Conservation (phyloP, 2,888 invertebrate species). For the Glyphotaelius pellucidus region DNA sequence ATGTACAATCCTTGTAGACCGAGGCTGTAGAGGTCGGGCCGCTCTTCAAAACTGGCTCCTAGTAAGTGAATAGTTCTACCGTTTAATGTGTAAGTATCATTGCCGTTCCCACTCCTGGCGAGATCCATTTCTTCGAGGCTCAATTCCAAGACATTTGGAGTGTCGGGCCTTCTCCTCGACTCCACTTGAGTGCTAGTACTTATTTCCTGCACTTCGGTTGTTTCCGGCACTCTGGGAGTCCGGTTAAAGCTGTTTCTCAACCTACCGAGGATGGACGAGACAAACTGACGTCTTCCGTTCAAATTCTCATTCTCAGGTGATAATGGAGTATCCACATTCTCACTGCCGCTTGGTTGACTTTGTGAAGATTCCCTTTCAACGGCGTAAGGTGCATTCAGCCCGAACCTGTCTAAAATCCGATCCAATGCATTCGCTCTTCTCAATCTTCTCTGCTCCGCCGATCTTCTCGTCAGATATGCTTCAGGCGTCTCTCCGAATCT, state of each 20-base stretch:
- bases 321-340: conserved; percentile 23
- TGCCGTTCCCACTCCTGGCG: conserved; percentile 29
- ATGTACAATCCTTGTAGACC: conserved; percentile 65
- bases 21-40: conserved; percentile 68
- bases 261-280: conserved; percentile 61
- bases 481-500: conserved; percentile 59
- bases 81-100: conserved; percentile 74
- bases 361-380: conserved; percentile 55
- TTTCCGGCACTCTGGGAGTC: conserved; percentile 66
- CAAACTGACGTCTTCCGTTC: conserved; percentile 52
- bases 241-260: conserved; percentile 61
- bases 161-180: conserved; percentile 71
- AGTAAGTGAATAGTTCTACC: conserved; percentile 73
- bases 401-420: conserved; percentile 70
- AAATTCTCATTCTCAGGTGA: conserved; percentile 15
- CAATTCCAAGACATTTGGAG: conserved; percentile 73
- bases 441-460: conserved; percentile 58
- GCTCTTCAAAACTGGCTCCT: conserved; percentile 74
- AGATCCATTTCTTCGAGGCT: conserved; percentile 70
- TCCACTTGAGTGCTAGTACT: neutral
- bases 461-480: conserved; percentile 51
- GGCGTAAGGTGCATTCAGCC: conserved; percentile 65
- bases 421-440: conserved; percentile 66
- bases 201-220: conserved; percentile 38
- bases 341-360: conserved; percentile 21